Evolutionary conservation across 2,888 invertebrate genomes (phyloP).

Genomic region (Acronicta alni): DNA sequence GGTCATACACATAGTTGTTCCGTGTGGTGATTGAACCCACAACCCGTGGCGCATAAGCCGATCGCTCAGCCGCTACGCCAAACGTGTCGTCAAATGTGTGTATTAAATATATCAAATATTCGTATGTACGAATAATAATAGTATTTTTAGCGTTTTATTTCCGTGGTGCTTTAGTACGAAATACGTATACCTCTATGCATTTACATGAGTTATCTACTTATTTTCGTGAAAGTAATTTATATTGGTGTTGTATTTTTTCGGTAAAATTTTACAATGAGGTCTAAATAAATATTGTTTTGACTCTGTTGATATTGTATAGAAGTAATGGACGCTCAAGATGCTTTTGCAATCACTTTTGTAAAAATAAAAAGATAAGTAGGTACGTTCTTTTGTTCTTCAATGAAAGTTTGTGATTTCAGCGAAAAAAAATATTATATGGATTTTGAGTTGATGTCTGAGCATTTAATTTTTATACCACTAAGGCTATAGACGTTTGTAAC

Average conservation of each 20-base stretch:
- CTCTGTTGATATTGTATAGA: conserved; percentile 6
- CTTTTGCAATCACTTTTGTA: conserved; percentile 5
- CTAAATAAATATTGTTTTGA: conserved; percentile 12
- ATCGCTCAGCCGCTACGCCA: no score
- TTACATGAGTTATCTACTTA: conserved; percentile 9
- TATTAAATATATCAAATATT: no score
- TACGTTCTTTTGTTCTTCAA: not conserved
- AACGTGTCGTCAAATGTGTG: no score
- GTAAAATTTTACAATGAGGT: not conserved
- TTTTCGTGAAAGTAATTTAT: conserved; percentile 10
- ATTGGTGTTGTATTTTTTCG: conserved; percentile 29
- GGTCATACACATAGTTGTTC: no score
- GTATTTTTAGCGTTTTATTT: no score
- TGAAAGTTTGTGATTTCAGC: not conserved
- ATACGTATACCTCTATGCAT: not conserved
- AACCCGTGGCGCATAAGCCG: no score
- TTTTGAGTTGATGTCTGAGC: no score
- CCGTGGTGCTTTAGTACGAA: not conserved
- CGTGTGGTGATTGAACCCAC: no score
- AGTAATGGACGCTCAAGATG: not conserved
- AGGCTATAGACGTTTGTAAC: no score
- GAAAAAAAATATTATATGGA: no score
- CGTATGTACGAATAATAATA: no score
- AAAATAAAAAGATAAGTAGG: not conserved
- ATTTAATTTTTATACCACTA: no score